Evolutionary conservation across 2,113 vertebrate species (phyloP), one percentile per base, ranked within the genome.

Genomic region (Triplophysa siluroides): DNA sequence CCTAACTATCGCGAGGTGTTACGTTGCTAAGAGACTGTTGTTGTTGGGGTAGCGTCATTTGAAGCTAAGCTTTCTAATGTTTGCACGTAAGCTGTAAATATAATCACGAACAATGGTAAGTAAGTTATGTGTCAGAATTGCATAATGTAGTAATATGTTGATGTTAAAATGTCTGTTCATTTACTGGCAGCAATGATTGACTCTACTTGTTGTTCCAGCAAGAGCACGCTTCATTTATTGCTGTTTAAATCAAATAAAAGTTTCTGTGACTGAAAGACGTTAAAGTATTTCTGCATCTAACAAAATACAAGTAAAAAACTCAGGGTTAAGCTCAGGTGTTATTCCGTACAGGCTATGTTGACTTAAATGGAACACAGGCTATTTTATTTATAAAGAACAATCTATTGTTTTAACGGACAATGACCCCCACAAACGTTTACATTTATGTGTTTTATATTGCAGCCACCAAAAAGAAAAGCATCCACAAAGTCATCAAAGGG

Each of bases 391-490:
- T 12, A 52, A 61, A 61, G n/a, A n/a, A 61, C 23, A 61, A 23
- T 18, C 21, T 61, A 4, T 12, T 45, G 9, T 11, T 12, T 43
- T 11, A 45, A 45, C 9, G 9, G 43, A 9, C 52, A 70, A 9
- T 9, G 16, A n/a, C 29, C 24, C 16, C 6, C 11, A n/a, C 11
- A 6, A n/a, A 33, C 52, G 12, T 21, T 76, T 8, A 29, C 18
- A 14, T 1, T 29, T 9, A 21, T 29, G 23, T 63, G 61, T 21
- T 89, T 63, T 1, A 58, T 78, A 56, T 23, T 84, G 5, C 79
- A 99, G 97, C 94, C 94, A 0, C 95, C 96, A 41, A 97, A 96
- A 89, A 95, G 90, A 70, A 91, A 91, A 84, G 90, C 29, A 0
- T 79, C 50, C 0, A 84, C 64, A 4, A 90, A 88, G 1, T 85